Evolutionary conservation across 1,140 invertebrate species (phyloP).

Genomic region (Carposina sasakii): DNA sequence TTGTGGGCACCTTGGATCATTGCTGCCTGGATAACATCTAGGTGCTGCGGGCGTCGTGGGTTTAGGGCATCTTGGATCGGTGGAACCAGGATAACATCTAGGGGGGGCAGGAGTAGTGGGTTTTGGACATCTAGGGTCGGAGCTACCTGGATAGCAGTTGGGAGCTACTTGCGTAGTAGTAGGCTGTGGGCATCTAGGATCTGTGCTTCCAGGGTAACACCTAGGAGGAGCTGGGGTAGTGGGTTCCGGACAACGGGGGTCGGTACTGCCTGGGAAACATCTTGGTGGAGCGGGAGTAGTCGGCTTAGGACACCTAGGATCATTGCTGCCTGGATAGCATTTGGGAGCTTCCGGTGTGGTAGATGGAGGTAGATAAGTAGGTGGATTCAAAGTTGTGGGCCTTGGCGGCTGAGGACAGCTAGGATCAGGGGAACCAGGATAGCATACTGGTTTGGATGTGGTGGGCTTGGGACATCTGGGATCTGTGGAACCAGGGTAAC

Average conservation of each 20-base stretch:
- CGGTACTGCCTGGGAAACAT: constrained; percentile 42
- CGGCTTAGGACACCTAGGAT: constrained; percentile 37
- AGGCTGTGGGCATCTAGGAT: constrained; percentile 47
- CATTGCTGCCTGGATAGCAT: constrained; percentile 40
- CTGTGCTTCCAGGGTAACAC: constrained; percentile 43
- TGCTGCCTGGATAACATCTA: constrained; percentile 37
- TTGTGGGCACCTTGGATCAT: constrained; percentile 48
- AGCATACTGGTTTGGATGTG: constrained; percentile 32
- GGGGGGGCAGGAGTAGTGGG: constrained; percentile 9
- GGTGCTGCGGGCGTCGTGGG: constrained; percentile 10
- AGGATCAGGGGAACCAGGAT: constrained; percentile 47
- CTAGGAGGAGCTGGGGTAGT: constrained; percentile 22
- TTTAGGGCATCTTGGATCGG: constrained; percentile 26
- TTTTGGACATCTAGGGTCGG: constrained; percentile 37
- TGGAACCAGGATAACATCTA: constrained; percentile 12
- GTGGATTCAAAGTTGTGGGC: constrained; percentile 12
- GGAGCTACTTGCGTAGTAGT: constrained; percentile 13
- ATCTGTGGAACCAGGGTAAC: constrained; percentile 30
- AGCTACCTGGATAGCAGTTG: constrained; percentile 57
- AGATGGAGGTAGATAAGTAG: too few species aligned
- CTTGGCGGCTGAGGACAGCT: constrained; percentile 20
- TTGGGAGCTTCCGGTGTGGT: constrained; percentile 21
- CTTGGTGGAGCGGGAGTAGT: constrained; percentile 19
- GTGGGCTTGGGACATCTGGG: constrained; percentile 38
- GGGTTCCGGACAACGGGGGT: constrained; percentile 57